Evolutionary conservation across 2,113 vertebrate genomes (phyloP).

Genomic region (Chloropsis hardwickii): DNA sequence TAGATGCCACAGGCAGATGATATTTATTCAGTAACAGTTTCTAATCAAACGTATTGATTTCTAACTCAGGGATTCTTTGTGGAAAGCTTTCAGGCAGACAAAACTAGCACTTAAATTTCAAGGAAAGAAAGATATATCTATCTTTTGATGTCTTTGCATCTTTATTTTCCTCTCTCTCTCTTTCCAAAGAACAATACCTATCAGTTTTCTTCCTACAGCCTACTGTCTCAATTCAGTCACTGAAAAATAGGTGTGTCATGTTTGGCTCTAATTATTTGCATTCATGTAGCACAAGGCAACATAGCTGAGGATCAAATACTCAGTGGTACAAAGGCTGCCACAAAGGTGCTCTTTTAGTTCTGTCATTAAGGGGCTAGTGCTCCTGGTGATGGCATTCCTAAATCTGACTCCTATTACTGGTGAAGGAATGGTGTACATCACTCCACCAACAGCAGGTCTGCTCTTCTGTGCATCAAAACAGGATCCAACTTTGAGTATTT

Average conservation of each 20-base stretch:
- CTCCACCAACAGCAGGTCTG: background rate
- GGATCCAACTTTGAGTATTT: background rate
- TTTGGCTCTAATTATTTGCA: background rate
- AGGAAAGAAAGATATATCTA: background rate
- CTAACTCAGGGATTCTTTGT: background rate
- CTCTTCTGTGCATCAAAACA: background rate
- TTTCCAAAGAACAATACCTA: background rate
- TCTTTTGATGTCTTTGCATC: conserved; percentile 10
- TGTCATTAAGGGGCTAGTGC: background rate
- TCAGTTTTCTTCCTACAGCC: background rate
- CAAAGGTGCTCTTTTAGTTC: background rate
- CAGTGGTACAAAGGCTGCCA: background rate
- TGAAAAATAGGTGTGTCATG: background rate
- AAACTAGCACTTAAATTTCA: conserved; percentile 36
- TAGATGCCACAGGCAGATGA: background rate
- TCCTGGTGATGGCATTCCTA: background rate
- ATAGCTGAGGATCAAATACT: background rate
- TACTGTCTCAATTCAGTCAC: background rate
- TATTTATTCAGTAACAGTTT: conserved; percentile 43
- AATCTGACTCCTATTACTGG: background rate
- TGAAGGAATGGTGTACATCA: background rate
- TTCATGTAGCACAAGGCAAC: background rate
- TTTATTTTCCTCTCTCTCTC: background rate
- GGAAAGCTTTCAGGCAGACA: conserved; percentile 12
- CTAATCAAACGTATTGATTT: conserved; percentile 49